phyloP scores from a whole-genome alignment of 2,888 invertebrate species.

The Chrysotoxum bicinctum region DNA sequence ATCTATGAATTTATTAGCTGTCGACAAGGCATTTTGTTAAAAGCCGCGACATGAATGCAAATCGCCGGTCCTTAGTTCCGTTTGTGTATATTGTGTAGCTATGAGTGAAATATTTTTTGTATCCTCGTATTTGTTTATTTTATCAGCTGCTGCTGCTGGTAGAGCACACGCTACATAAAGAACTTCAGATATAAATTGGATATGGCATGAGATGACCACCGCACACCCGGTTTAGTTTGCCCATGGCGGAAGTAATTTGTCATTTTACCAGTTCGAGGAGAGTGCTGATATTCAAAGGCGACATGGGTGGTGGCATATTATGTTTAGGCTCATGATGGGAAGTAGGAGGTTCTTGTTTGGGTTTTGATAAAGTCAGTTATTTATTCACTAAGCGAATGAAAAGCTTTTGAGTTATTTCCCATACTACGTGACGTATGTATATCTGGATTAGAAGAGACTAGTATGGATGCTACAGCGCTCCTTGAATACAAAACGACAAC shows the following conservation, averaged over 20 bases:
- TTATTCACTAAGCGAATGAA: slow-evolving; percentile 49
- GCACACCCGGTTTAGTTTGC: slow-evolving; percentile 39
- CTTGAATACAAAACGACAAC: slow-evolving; percentile 27
- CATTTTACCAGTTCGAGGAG: slow-evolving; percentile 62
- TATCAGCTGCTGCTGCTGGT: slow-evolving; percentile 27
- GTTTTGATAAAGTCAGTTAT: slow-evolving; percentile 32
- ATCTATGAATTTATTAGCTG: slow-evolving; percentile 70
- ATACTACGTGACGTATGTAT: slow-evolving; percentile 35
- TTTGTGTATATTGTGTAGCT: neutral
- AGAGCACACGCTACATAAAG: slow-evolving; percentile 26
- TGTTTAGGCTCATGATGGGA: neutral
- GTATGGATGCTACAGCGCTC: neutral
- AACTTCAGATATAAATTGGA: neutral
- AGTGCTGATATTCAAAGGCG: slow-evolving; percentile 48
- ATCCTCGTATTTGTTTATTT: slow-evolving; percentile 1
- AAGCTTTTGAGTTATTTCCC: slow-evolving; percentile 58
- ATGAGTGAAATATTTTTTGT: slow-evolving; percentile 2
- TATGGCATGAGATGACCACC: slow-evolving; percentile 27
- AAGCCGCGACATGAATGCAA: slow-evolving; percentile 69
- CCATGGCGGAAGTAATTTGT: slow-evolving; percentile 67
- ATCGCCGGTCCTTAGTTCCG: slow-evolving; percentile 50
- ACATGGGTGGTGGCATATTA: neutral
- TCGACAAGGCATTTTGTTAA: slow-evolving; percentile 68
- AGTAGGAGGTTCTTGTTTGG: neutral
- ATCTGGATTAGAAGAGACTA: slow-evolving; percentile 38